A percentile compares a stretch with the other conserved stretches of the same genome.
These are phyloP conservation scores for Zelleria hepariella DNA, from an alignment of 2,888 invertebrate species.

Conservation along the genomic window DNA sequence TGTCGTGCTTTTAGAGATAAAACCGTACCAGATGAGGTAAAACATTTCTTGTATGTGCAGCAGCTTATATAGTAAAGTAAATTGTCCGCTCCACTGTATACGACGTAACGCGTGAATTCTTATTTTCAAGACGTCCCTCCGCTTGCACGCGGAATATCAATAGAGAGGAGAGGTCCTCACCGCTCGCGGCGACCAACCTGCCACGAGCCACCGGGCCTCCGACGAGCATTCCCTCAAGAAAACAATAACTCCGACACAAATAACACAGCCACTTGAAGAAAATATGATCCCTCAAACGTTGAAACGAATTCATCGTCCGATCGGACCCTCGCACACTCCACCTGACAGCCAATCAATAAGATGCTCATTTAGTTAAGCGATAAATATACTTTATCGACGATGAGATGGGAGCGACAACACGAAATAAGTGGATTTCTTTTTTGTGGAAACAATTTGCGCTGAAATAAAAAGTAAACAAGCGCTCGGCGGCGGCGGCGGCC, in stretches of 20 bases:
- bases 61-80: too few species aligned
- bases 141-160: not conserved
- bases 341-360: not conserved
- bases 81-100: too few species aligned
- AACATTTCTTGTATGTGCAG: too few species aligned
- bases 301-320: not conserved
- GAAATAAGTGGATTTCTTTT: not conserved
- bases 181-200: not conserved
- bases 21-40: too few species aligned
- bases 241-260: conserved; percentile 9
- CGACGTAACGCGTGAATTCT: too few species aligned
- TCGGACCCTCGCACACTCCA: not conserved
- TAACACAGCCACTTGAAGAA: not conserved
- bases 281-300: conserved; percentile 1
- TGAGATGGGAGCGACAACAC: not conserved
- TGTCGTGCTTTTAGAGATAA: too few species aligned
- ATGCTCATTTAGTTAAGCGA: not conserved
- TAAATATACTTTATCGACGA: not conserved
- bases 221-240: conserved; percentile 8
- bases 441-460: not conserved
- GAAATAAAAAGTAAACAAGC: not conserved
- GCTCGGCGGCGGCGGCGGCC: not conserved
- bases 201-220: not conserved
- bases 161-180: not conserved
- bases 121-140: too few species aligned